These are phyloP conservation scores for Thomomys bottae DNA, from an alignment of 2,113 vertebrate genomes.

Conservation along the genomic window DNA sequence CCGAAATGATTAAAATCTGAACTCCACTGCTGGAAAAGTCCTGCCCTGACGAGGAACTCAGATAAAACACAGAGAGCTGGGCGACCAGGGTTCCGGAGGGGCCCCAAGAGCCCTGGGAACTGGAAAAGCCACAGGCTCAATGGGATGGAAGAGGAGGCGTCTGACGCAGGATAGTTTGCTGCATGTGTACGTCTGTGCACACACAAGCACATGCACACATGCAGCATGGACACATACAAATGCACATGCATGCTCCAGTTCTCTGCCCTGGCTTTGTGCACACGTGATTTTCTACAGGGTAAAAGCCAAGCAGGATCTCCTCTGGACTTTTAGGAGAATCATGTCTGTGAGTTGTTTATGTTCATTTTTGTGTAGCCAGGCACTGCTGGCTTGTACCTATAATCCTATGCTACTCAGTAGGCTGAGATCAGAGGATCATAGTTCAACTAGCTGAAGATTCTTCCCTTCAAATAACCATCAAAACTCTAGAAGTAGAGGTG, in stretches of 20 bases:
- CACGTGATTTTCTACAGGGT: not conserved
- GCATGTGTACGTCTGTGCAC: accelerated
- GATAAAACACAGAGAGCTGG: not conserved
- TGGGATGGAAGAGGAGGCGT: not conserved
- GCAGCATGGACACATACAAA: accelerated
- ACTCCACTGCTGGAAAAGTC: not conserved
- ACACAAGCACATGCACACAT: accelerated
- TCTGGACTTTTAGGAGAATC: not conserved
- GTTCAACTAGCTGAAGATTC: too few species aligned
- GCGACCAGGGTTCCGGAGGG: too few species aligned
- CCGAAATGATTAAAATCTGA: not conserved
- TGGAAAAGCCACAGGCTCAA: not conserved
- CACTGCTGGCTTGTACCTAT: too few species aligned
- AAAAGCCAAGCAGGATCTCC: not conserved
- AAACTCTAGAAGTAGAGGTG: too few species aligned
- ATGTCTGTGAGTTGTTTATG: too few species aligned
- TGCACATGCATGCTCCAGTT: accelerated
- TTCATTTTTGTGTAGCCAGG: too few species aligned
- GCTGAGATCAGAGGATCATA: too few species aligned
- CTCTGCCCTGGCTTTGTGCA: not conserved
- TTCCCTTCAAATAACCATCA: too few species aligned
- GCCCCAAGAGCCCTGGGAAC: accelerated
- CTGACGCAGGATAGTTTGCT: not conserved
- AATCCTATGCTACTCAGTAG: too few species aligned
- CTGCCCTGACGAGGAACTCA: not conserved